Conservation (phyloP, 2,888 invertebrate species). For the Cosmia pyralina region DNA sequence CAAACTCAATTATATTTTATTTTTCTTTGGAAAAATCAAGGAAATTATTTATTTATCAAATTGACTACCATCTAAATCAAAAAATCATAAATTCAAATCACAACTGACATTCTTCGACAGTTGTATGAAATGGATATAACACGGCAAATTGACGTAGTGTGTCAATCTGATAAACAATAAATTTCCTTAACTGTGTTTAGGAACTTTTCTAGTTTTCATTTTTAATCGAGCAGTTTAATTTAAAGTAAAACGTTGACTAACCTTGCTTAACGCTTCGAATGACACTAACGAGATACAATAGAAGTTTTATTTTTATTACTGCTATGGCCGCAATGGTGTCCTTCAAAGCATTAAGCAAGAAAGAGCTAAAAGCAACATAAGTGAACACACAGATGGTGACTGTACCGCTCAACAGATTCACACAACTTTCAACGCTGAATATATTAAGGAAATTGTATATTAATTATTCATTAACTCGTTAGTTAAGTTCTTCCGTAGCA, state of each 20-base stretch:
- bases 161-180: background rate
- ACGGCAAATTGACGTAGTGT: background rate
- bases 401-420: conserved; percentile 19
- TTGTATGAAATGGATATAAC: background rate
- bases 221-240: background rate
- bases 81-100: too few relatives aligned
- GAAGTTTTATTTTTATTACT: too few relatives aligned
- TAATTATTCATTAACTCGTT: conserved; percentile 38
- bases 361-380: background rate
- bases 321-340: too few relatives aligned
- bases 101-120: too few relatives aligned
- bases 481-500: conserved; percentile 31
- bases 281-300: too few relatives aligned
- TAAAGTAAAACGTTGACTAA: background rate
- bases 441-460: conserved; percentile 49
- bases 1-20: too few relatives aligned
- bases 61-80: background rate
- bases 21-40: too few relatives aligned
- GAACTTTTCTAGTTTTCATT: background rate
- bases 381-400: background rate
- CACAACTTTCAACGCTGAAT: conserved; percentile 57
- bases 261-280: too few relatives aligned
- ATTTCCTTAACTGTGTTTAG: background rate
- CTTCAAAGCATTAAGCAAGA: background rate
- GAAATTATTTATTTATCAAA: background rate